Percentiles rank a stretch among this genome's conserved stretches.
Evolutionary conservation across 1,140 invertebrate species (phyloP).

Genomic region (Eubasilissa regina): DNA sequence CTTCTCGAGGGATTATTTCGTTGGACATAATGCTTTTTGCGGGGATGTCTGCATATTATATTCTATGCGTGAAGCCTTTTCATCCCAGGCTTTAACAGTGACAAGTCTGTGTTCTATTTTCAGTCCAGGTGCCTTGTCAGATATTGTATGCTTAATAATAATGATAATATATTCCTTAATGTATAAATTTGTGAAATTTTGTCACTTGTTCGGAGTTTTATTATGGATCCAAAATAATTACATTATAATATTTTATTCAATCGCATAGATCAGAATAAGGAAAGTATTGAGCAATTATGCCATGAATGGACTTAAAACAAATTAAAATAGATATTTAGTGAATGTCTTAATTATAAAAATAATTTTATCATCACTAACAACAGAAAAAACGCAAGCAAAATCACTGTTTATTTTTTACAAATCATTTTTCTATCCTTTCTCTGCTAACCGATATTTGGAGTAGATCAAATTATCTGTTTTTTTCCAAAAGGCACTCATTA

Average conservation of each 20-base stretch:
- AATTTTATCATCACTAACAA: no score
- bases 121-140: conserved; percentile 14
- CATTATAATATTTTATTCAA: background rate
- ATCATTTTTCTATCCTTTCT: no score
- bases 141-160: conserved; percentile 7
- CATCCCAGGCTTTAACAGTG: background rate
- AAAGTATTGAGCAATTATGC: no score
- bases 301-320: background rate
- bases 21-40: conserved; percentile 43
- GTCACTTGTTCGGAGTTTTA: background rate
- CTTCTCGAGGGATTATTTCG: conserved; percentile 38
- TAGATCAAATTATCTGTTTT: no score
- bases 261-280: background rate
- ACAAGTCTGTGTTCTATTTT: background rate
- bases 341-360: no score
- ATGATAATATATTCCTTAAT: conserved; percentile 2
- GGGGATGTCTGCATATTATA: conserved; percentile 13
- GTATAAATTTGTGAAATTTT: background rate
- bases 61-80: conserved; percentile 17
- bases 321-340: no score
- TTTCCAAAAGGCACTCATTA: no score
- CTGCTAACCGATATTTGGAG: no score
- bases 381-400: no score
- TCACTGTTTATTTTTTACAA: no score
- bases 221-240: background rate